Conservation (phyloP, 2,113 vertebrate species). For the Galemys pyrenaicus region DNA sequence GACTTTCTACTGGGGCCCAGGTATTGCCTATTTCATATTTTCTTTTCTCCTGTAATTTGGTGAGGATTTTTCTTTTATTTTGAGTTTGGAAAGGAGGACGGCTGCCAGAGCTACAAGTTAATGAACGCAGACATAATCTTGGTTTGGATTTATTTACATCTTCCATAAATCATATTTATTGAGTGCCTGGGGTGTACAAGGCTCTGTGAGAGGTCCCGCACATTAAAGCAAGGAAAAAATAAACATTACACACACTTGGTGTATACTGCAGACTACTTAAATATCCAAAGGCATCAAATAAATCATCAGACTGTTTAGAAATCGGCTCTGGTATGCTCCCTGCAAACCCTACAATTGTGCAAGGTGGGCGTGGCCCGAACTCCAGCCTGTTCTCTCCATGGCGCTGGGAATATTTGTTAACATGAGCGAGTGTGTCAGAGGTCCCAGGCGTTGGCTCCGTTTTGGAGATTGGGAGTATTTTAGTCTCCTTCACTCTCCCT, state of each 20-base stretch:
- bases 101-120: constrained; percentile 66
- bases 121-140: constrained; percentile 72
- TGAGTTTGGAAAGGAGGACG: background rate
- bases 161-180: constrained; percentile 81
- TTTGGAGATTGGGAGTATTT: background rate
- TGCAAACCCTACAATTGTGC: background rate
- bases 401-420: background rate
- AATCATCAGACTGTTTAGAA: constrained; percentile 78
- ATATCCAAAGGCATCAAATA: constrained; percentile 78
- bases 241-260: constrained; percentile 78
- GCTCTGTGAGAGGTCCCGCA: constrained; percentile 71
- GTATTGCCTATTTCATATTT: background rate
- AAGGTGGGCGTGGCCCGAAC: background rate
- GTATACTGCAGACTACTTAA: constrained; percentile 76
- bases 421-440: background rate
- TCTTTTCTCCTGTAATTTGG: constrained; percentile 50
- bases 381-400: background rate
- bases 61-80: constrained; percentile 35
- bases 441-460: background rate
- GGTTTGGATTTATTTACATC: constrained; percentile 79
- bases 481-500: background rate
- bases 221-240: constrained; percentile 77
- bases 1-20: background rate
- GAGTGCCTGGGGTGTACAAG: constrained; percentile 77
- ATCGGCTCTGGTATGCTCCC: constrained; percentile 56